Evolutionary conservation across 2,113 vertebrate genomes (phyloP).

Genomic region (Strigops habroptila): DNA sequence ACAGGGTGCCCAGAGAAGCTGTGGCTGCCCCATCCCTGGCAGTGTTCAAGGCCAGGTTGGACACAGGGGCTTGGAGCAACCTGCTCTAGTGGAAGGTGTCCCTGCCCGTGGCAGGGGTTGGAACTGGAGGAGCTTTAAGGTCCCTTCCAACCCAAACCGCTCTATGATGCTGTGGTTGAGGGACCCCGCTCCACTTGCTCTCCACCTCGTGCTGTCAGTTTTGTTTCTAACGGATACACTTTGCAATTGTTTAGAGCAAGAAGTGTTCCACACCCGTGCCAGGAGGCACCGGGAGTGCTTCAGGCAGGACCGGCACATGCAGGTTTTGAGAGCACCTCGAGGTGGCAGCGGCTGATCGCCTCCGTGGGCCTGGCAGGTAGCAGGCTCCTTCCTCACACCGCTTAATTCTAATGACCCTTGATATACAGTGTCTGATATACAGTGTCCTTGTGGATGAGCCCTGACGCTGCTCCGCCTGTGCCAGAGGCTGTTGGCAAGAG

Average conservation of each 20-base stretch:
- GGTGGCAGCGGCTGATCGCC: background rate
- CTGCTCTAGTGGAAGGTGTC: too few relatives aligned
- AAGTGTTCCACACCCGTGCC: rapidly evolving
- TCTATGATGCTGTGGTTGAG: too few relatives aligned
- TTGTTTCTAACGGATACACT: background rate
- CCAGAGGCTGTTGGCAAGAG: background rate
- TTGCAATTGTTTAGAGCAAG: too few relatives aligned
- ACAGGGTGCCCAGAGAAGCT: too few relatives aligned
- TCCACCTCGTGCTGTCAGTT: rapidly evolving
- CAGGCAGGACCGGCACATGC: background rate
- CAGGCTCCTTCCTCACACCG: background rate
- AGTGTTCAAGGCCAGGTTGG: too few relatives aligned
- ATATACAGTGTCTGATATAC: background rate
- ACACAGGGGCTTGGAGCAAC: too few relatives aligned
- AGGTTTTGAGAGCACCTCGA: background rate
- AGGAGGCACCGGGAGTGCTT: background rate
- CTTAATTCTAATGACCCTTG: background rate
- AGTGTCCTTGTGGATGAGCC: background rate
- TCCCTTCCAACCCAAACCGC: background rate
- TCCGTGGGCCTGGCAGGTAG: background rate
- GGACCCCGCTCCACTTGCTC: too few relatives aligned
- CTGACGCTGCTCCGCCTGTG: rapidly evolving
- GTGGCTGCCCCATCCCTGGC: too few relatives aligned
- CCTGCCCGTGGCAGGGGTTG: too few relatives aligned
- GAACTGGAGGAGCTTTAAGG: too few relatives aligned